Evolutionary conservation across 2,113 vertebrate species (phyloP), one percentile per base, ranked within the genome.

Genomic region (Plotosus lineatus): DNA sequence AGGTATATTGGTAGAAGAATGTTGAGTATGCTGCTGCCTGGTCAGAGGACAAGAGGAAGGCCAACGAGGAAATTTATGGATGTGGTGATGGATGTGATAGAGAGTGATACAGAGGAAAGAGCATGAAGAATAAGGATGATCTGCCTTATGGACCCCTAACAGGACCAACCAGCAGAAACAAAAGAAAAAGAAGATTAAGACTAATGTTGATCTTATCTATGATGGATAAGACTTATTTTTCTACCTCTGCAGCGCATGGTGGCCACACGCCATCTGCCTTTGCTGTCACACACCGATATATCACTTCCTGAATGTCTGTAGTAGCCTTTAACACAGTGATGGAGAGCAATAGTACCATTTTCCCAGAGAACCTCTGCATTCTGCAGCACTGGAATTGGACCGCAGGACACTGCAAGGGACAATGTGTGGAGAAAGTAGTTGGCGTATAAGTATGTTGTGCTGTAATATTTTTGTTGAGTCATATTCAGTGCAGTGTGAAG

Each of bases 211-310:
- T n/a, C n/a, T n/a, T n/a, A 73, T 36, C 50, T 26, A 23, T 23
- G 1, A 28, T 46, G 11, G 2, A n/a, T n/a, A 48, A 73, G 21
- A 80, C 8, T 68, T 69, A 26, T 44, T 15, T 19, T 15, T 38
- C 15, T 72, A 94, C 94, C 90, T 75, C 85, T 89, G 75, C 93
- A 94, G 60, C 12, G 82, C 12, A 94, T 81, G 0, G 92, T 90
- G 6, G 92, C 91, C 21, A 61, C 58, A 63, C 82, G 81, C 94
- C 93, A 94, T 9, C 31, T 44, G 15, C 93, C 88, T 44, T 81
- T 85, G 68, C 36, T 72, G 38, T 79, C 80, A 60, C 94, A 94
- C 74, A 86, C 44, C 48, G 93, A 93, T 7, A 84, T 10, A 17
- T 89, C 86, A 81, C 76, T 89, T 53, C 93, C 94, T 58, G 87